A percentile compares a stretch with the other conserved stretches of the same genome.
phyloP scores from a whole-genome alignment of 1,140 invertebrate species.

The Zaprionus inermis region DNA sequence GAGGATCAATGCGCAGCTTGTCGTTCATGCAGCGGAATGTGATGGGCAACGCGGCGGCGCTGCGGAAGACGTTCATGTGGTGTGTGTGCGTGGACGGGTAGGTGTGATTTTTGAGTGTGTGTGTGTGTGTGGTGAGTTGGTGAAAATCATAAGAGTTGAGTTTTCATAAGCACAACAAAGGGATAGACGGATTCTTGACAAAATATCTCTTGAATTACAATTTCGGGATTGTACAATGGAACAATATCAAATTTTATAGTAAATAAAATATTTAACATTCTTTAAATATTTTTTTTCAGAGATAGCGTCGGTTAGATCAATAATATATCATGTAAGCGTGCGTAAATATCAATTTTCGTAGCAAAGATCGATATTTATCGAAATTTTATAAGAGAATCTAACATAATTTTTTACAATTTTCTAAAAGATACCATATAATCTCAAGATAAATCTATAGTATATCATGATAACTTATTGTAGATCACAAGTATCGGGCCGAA shows the following conservation, averaged over 20 bases:
- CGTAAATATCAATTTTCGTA: no score
- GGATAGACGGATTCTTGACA: slow-evolving; percentile 55
- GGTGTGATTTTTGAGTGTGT: slow-evolving; percentile 32
- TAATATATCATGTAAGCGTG: no score
- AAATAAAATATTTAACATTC: neutral
- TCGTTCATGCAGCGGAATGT: slow-evolving; percentile 97
- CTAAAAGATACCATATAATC: no score
- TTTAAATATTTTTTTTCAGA: neutral
- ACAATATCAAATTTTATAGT: neutral
- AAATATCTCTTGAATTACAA: neutral
- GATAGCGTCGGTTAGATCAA: no score
- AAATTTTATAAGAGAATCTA: no score
- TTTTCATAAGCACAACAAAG: slow-evolving; percentile 48
- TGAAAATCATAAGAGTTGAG: slow-evolving; percentile 49
- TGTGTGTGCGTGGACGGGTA: slow-evolving; percentile 28
- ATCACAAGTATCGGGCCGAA: no score
- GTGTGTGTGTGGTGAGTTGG: slow-evolving; percentile 51
- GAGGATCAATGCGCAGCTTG: slow-evolving; percentile 93
- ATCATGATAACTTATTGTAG: neutral
- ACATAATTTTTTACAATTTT: no score
- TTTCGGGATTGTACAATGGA: neutral
- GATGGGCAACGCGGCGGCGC: slow-evolving; percentile 96
- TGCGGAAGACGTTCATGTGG: slow-evolving; percentile 83
- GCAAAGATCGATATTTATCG: no score
- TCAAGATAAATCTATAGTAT: neutral